Evolutionary conservation across 1,140 invertebrate genomes (phyloP).

Genomic region (Whitmania pigra): DNA sequence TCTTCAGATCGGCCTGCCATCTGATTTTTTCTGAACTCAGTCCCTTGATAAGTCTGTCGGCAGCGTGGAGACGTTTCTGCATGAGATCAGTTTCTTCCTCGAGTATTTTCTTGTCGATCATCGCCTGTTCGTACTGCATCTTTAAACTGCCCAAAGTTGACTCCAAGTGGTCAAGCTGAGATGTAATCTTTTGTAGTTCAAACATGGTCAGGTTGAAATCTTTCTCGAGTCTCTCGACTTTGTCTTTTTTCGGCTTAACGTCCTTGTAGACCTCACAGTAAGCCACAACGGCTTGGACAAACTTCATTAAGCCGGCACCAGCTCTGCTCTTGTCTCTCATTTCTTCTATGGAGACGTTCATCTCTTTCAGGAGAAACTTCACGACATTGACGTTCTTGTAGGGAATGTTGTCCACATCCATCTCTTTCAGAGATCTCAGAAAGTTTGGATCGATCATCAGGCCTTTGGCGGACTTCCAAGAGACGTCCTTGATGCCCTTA

Average conservation of each 20-base stretch:
- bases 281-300: slow-evolving; percentile 67
- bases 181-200: slow-evolving; percentile 59
- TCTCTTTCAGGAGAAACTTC: slow-evolving; percentile 36
- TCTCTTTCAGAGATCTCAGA: slow-evolving; percentile 61
- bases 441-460: slow-evolving; percentile 82
- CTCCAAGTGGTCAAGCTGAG: slow-evolving; percentile 60
- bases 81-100: slow-evolving; percentile 72
- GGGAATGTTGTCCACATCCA: slow-evolving; percentile 69
- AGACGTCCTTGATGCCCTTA: slow-evolving; percentile 64
- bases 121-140: slow-evolving; percentile 59
- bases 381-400: slow-evolving; percentile 49
- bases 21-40: slow-evolving; percentile 61
- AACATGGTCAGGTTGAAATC: slow-evolving; percentile 47
- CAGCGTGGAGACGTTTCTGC: slow-evolving; percentile 61
- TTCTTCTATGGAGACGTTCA: slow-evolving; percentile 38
- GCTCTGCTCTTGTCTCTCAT: slow-evolving; percentile 51
- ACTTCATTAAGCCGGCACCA: slow-evolving; percentile 67
- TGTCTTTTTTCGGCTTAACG: slow-evolving; percentile 74
- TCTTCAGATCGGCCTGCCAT: slow-evolving; percentile 60
- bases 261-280: slow-evolving; percentile 72
- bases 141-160: slow-evolving; percentile 57
- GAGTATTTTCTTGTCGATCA: slow-evolving; percentile 56
- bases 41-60: slow-evolving; percentile 69
- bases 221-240: slow-evolving; percentile 52
- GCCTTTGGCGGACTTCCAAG: slow-evolving; percentile 73